phyloP scores from a whole-genome alignment of 2,797 vertebrate genomes.

The Pseudotriccus pelzelni region DNA sequence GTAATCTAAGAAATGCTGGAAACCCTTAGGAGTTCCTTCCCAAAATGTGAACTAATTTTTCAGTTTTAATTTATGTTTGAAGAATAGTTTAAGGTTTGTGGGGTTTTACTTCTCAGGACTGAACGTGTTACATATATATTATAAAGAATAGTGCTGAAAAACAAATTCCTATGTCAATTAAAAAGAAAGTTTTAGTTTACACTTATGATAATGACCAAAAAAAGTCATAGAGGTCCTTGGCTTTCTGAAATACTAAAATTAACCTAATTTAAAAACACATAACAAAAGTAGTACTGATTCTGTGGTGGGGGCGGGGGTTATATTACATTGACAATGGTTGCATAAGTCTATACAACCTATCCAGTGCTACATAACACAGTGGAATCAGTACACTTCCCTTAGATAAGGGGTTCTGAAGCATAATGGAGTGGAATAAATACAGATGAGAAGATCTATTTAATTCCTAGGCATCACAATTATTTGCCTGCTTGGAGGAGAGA shows the following conservation, averaged over 20 bases:
- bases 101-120: neutral
- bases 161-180: neutral
- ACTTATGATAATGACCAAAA: neutral
- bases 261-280: neutral
- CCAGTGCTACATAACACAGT: neutral
- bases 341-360: neutral
- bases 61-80: neutral
- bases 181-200: neutral
- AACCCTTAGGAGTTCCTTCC: fast-evolving
- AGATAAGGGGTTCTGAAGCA: neutral
- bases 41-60: neutral
- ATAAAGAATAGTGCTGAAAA: neutral
- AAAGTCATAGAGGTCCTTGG: neutral
- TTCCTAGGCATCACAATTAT: neutral
- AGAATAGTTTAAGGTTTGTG: neutral
- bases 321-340: neutral
- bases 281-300: neutral
- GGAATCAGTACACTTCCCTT: neutral
- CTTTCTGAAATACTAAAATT: neutral
- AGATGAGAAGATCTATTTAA: neutral
- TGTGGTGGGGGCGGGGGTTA: neutral
- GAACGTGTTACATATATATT: neutral
- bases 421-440: neutral
- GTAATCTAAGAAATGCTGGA: neutral
- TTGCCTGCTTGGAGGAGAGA: neutral